These are phyloP conservation scores for Helogale parvula DNA, from an alignment of 2,113 vertebrate genomes.

Conservation along the genomic window DNA sequence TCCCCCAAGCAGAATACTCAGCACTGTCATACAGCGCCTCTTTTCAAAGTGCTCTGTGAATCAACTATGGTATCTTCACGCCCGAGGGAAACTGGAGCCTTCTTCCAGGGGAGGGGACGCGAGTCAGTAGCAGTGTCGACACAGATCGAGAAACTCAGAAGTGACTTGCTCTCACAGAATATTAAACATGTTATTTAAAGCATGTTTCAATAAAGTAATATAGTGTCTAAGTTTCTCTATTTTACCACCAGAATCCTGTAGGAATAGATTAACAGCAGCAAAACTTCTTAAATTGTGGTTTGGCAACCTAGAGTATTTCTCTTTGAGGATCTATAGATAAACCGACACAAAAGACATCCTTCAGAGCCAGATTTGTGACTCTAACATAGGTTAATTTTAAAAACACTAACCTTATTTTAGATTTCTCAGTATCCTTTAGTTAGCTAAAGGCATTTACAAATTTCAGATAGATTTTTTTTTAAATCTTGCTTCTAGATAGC, in stretches of 20 bases:
- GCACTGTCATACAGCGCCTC: slow-evolving; percentile 64
- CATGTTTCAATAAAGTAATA: background rate
- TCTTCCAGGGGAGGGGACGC: background rate
- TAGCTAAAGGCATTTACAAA: slow-evolving; percentile 35
- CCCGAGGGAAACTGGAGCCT: background rate
- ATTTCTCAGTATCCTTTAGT: background rate
- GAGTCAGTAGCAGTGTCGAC: slow-evolving; percentile 50
- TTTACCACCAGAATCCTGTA: background rate
- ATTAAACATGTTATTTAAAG: background rate
- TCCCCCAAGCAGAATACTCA: background rate
- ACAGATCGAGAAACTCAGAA: background rate
- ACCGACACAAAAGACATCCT: background rate
- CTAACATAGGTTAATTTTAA: background rate
- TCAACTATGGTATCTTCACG: background rate
- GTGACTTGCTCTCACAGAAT: background rate
- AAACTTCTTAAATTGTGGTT: background rate
- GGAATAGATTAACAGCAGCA: slow-evolving; percentile 41
- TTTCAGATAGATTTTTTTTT: slow-evolving; percentile 12
- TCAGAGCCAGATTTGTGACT: background rate
- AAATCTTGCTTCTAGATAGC: slow-evolving; percentile 40
- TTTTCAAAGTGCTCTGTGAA: slow-evolving; percentile 73
- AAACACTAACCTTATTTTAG: slow-evolving; percentile 11
- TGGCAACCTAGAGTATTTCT: background rate
- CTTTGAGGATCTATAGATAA: background rate
- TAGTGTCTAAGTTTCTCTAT: background rate